Evolutionary conservation across 2,113 vertebrate species (phyloP).

Genomic region (Talpa occidentalis): DNA sequence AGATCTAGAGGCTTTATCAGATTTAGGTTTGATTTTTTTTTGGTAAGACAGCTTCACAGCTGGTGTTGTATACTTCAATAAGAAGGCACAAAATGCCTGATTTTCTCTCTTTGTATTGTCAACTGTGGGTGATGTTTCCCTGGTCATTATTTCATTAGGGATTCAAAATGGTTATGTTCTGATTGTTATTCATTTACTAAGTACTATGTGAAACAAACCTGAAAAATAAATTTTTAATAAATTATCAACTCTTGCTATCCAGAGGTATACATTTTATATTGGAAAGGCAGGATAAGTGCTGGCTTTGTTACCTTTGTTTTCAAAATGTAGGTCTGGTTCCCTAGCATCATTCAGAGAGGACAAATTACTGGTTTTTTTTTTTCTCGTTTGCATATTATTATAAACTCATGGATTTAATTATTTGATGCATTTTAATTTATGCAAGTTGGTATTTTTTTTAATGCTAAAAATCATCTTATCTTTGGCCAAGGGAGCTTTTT

Average conservation of each 20-base stretch:
- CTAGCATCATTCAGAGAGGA: not conserved
- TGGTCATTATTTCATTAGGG: not conserved
- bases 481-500: not conserved
- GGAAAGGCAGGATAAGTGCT: not conserved
- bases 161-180: conserved; percentile 2
- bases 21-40: not conserved
- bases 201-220: not conserved
- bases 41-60: not conserved
- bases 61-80: not conserved
- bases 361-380: not conserved
- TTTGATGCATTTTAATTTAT: not conserved
- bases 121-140: not conserved
- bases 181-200: not conserved
- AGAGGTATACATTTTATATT: not conserved
- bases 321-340: conserved; percentile 4
- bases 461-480: not conserved
- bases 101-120: not conserved
- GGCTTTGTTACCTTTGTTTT: conserved; percentile 1
- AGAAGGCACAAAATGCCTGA: not conserved
- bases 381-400: conserved; percentile 29
- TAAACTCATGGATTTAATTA: not conserved
- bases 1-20: not conserved
- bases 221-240: not conserved
- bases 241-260: not conserved
- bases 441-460: not conserved